These are phyloP conservation scores for Acarapis woodi DNA, from an alignment of 1,140 invertebrate species.

Conservation along the genomic window DNA sequence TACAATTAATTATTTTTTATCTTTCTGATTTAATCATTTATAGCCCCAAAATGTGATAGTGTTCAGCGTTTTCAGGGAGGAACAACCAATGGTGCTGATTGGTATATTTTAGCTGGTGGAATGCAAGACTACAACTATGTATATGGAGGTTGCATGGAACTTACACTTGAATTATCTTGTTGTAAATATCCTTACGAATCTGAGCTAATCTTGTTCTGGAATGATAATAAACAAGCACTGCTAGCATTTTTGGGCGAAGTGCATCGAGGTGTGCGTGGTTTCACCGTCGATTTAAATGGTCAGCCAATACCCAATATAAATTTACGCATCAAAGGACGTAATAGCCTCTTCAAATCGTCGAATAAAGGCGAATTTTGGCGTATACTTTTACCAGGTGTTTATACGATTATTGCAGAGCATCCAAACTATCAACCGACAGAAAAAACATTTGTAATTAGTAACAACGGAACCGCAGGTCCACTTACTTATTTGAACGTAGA, in stretches of 20 bases:
- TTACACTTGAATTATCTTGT: constrained; percentile 86
- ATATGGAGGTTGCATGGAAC: constrained; percentile 91
- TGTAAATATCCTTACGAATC: constrained; percentile 69
- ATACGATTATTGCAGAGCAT: constrained; percentile 39
- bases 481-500: constrained; percentile 3
- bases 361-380: constrained; percentile 81
- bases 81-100: constrained; percentile 68
- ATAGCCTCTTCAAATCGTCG: constrained; percentile 59
- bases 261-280: constrained; percentile 39
- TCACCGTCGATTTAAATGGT: constrained; percentile 46
- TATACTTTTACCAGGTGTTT: constrained; percentile 47
- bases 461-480: no score
- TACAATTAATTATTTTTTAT: no score
- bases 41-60: no score
- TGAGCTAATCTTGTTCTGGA: constrained; percentile 68
- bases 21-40: no score
- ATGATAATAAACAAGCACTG: constrained; percentile 63
- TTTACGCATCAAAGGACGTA: constrained; percentile 49
- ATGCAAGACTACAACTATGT: constrained; percentile 98
- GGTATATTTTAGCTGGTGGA: constrained; percentile 60
- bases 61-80: constrained; percentile 42
- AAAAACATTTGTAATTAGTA: constrained; percentile 7
- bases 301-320: constrained; percentile 49
- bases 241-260: constrained; percentile 61
- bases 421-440: constrained; percentile 8